Base-by-base conservation (phyloP, 64 coral and sea anemone species). In the Cladopsammia gracilis region DNA sequence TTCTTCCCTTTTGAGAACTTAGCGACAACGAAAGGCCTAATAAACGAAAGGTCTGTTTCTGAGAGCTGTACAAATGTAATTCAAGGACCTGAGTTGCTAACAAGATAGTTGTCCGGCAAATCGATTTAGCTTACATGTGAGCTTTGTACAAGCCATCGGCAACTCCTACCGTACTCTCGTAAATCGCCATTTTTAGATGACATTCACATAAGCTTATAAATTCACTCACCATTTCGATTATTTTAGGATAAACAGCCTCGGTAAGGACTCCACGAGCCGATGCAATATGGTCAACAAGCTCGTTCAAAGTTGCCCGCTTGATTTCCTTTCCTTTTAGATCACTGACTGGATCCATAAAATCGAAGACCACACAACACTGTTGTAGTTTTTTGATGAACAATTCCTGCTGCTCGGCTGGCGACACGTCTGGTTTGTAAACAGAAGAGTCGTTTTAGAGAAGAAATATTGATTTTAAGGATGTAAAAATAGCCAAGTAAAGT, bases 291-390 rank as follows among this genome's bases (percentile, higher is more conserved):
- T 99, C 98, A 43, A 99, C 98, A 82, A 99, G 74, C 82, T 99
- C 98, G 65, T 99, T 99, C 19, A 99, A 86, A 53, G 91, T 94
- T 80, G 94, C 95, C 91, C 98, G 83, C 71, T 99, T 99, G 42
- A 99, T 96, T 94, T 99, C 98, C 64, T 99, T 99, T 15, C 98
- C 98, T 90, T 92, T 99, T 44, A 99, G 85, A 82, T 99, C 98
- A 85, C 90, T 95, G 15, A 99, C 98, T 68, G 98, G 94, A 93
- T 99, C 98, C 98, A 99, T 99, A 83, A 99, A 99, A 96, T 99
- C 98, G 94, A 99, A 99, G 60, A 96, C 94, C 89, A 99, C 94
- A 73, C 91, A 92, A 83, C 98, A 99, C 70, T 99, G 98, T 79
- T 99, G 95, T 62, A 99, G 94, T 94, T 99, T 99, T 89, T 99